Evolutionary conservation across 92 coral and sea anemone genomes (phyloP), one percentile per base, ranked within the genome.

Genomic region (Meandrina meandrites): DNA sequence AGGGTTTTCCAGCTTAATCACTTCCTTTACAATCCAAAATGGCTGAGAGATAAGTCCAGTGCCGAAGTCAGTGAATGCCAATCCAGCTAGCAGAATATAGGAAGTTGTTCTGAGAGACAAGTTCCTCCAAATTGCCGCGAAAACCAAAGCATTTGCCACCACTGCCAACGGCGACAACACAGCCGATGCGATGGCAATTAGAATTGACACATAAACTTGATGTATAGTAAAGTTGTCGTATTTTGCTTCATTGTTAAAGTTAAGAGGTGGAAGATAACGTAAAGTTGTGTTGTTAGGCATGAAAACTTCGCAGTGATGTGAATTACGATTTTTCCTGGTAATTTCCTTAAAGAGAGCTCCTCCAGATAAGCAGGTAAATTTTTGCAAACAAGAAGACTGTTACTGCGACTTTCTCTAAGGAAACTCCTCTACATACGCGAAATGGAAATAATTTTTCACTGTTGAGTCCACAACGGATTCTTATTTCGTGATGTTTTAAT

Each of bases 41-140:
- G 87, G 91, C 58, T 80, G 81, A 68, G 76, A 48, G 57, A 88
- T 22, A 19, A 82, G 79, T 6, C 91, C 91, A 18, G 79, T 42
- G 58, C 36, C 28, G 36, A 88, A 69, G 79, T 82, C 91, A 45
- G 79, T 57, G 48, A 88, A 57, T 1, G 91, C 62, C 53, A 88
- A 73, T 27, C 83, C 84, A 40, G 87, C 84, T 1, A 88, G 83
- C 14, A 88, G 54, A 31, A 88, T 31, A 58, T 81, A 57, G 6
- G 91, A 88, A 8, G 91, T 83, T 34, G 87, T 88, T 51, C 79
- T 80, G 9, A 88, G 78, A 28, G 87, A 74, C 31, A 68, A 78
- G 9, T 81, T 88, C 40, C 35, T 75, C 62, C 31, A 81, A 47
- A 82, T 64, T 22, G 79, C 56, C 32, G 80, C 54, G 28, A 81